Conservation (phyloP, 2,797 vertebrate species). For the Anas bahamensis region DNA sequence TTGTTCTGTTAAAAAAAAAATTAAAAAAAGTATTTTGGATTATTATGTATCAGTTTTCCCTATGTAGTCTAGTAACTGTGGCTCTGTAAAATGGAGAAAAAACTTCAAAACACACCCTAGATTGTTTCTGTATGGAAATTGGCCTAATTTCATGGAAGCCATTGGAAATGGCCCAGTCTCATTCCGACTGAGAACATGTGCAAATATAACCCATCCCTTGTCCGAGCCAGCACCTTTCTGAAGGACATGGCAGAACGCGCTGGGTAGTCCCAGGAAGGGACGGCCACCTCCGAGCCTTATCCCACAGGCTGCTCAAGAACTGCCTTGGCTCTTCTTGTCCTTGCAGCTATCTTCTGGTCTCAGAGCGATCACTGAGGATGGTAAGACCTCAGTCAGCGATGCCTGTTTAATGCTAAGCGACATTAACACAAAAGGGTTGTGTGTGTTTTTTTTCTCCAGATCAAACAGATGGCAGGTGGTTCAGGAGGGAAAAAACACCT, state of each 20-base stretch:
- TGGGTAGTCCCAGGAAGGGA: background rate
- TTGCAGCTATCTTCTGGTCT: background rate
- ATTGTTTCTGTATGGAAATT: background rate
- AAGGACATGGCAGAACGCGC: background rate
- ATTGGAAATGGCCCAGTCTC: background rate
- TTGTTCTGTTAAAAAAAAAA: background rate
- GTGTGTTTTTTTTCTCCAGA: background rate
- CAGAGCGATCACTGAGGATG: background rate
- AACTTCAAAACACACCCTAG: background rate
- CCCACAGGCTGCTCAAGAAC: background rate
- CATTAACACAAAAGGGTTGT: background rate
- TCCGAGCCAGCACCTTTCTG: background rate
- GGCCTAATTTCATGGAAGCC: background rate
- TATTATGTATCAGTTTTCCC: background rate
- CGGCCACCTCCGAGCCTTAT: background rate
- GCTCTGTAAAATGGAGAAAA: background rate
- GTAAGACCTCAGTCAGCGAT: background rate
- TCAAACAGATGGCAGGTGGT: constrained; percentile 53
- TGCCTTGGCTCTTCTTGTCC: background rate
- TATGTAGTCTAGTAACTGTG: background rate
- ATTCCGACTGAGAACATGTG: background rate
- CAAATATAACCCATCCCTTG: background rate
- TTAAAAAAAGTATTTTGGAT: background rate
- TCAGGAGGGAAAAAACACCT: constrained; percentile 36
- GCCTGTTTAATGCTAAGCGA: background rate